Evolutionary conservation across 1,140 invertebrate genomes (phyloP), one percentile per base, ranked within the genome.

Genomic region (Drosophila baimaii): DNA sequence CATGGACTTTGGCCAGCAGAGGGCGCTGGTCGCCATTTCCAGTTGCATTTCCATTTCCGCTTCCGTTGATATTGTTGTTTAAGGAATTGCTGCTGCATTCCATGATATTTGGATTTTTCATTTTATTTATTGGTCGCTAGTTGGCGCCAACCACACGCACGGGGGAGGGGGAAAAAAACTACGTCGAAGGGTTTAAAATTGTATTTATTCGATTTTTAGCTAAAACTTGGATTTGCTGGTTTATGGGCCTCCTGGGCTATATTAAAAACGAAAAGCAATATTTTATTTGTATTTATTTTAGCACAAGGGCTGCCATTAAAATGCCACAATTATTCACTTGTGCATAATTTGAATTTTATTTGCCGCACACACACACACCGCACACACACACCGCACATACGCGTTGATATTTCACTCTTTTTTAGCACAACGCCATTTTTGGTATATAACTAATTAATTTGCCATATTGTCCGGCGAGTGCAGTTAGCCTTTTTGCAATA

Each of bases 71-170:
- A 84, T 81, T 82, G 73, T 75, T 72, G 70, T 85, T 84, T 74
- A 84, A 77, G 73, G 79, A 76, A 81, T 57, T 82, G 71, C 63
- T 78, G 55, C 46, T 77, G 69, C 80, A 79, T 75, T 91, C 90
- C 85, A 91, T 81, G 73, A 84, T 88, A 85, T 79, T 86, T 72
- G 74, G 83, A 77, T 90, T 91, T 91, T 91, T 91, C 90, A 91
- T 91, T 71, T 71, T 79, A 88, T 88, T 89, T 89, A 89, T 77
- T 66, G 56, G 64, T 69, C 84, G 77, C 77, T 89, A 83, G 77
- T 59, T 89, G 83, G 84, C 83, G 83, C 83, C 84, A 74, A 46
- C 35, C 41, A 23, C 52, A 52, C 62, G 27, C 61, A 49, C 69
- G 31, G 46, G 35, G 35, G 15, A 5, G 23, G 10, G 15, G n/a